Conservation (phyloP, 2,888 invertebrate species). For the Phyto melanocephala region DNA sequence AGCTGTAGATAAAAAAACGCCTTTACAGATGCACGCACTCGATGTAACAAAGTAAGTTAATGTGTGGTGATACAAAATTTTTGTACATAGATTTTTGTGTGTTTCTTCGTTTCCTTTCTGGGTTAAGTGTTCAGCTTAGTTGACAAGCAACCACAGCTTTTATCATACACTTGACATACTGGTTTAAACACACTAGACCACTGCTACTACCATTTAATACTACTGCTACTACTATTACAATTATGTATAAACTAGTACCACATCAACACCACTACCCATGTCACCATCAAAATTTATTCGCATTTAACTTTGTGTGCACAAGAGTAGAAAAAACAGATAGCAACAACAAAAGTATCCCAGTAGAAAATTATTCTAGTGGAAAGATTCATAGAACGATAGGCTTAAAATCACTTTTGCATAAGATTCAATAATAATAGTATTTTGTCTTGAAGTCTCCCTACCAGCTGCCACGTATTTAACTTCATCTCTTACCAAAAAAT, state of each 20-base stretch:
- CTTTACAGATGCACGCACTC: constrained; percentile 37
- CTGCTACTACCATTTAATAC: neutral
- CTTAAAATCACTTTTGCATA: too few relatives aligned
- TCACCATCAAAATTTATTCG: constrained; percentile 15
- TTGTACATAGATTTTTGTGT: neutral
- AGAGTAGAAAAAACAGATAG: neutral
- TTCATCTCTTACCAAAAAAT: too few relatives aligned
- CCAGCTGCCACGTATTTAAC: too few relatives aligned
- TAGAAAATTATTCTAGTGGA: neutral
- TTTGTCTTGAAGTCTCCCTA: too few relatives aligned
- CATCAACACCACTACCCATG: constrained; percentile 4
- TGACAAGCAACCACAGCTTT: constrained; percentile 53
- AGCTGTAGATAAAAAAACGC: constrained; percentile 20
- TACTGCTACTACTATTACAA: neutral
- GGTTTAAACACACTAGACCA: constrained; percentile 1
- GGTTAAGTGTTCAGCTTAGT: constrained; percentile 32
- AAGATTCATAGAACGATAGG: too few relatives aligned
- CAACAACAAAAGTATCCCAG: neutral
- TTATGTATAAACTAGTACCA: neutral
- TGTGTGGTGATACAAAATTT: constrained; percentile 11
- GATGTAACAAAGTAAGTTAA: constrained; percentile 13
- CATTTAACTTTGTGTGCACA: constrained; percentile 27
- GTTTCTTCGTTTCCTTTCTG: neutral
- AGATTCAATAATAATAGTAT: too few relatives aligned
- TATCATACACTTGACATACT: constrained; percentile 54